Base-by-base conservation (phyloP, 2,113 vertebrate species). In the Phrynocephalus versicolor region DNA sequence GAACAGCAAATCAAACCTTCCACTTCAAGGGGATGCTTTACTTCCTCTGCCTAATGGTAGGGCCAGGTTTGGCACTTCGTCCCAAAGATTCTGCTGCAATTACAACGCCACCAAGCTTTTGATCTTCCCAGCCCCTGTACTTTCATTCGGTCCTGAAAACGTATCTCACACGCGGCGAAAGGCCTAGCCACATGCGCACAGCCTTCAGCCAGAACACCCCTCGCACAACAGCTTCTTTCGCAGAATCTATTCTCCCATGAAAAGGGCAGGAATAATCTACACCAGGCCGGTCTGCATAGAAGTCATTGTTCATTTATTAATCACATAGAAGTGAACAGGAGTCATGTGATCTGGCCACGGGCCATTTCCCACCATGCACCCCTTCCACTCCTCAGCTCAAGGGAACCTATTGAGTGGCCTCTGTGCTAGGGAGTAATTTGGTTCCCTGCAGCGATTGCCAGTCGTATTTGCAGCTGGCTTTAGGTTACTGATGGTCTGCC, bases 221-320 rank as follows among this genome's bases (percentile, higher is more conserved):
- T 13, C 13, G 33, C 82, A 79, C 13, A 7, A 51, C 69, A 33
- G 39, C 30, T 55, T 58, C 58, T 76, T 62, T 33, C 35, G 21
- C 30, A 30, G 62, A 77, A 60, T 82, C 64, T 87, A 55, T 83
- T 83, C 35, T 64, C 76, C 60, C 58, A 78, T 79, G 70, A 73
- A 73, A 73, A n/a, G 41, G 57, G 30, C 69, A 83, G 81, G 13
- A 87, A 72, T 79, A 79, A 83, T 72, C 81, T 55, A 30, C 57
- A 70, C 33, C 45, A 83, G 74, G 74, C 21, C n/a, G 64, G 55
- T 79, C 45, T 78, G 65, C 67, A 79, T 71, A 79, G 67, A 27
- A 83, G 39, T 64, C 57, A 79, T 65, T 78, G 75, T 83, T 87
- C 69, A 83, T 86, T 86, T 86, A 86, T 80, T 86, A 79, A 79